A percentile compares a stretch with the other conserved stretches of the same genome.
phyloP scores from a whole-genome alignment of 1,140 invertebrate species.

The Lethrus apterus region DNA sequence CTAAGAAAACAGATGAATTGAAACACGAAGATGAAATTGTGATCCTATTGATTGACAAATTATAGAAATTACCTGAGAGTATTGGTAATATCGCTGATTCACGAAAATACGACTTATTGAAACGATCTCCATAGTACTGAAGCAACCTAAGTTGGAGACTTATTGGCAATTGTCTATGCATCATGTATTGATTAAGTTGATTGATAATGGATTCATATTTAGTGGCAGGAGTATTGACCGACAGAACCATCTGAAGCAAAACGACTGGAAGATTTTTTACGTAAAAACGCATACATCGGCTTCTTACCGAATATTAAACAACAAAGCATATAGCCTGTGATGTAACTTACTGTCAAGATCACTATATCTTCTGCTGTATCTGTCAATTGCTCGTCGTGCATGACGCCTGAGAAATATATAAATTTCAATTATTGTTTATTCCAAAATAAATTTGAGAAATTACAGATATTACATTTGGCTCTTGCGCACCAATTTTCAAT shows the following conservation, averaged over 20 bases:
- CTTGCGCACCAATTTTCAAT: too few species aligned
- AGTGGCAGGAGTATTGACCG: constrained; percentile 13
- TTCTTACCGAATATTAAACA: constrained; percentile 29
- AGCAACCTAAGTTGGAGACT: constrained; percentile 21
- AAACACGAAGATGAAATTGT: too few species aligned
- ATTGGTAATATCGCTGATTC: constrained; percentile 11
- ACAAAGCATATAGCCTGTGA: constrained; percentile 19
- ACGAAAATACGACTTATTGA: constrained; percentile 27
- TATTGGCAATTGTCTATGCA: constrained; percentile 25
- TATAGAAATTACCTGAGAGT: constrained; percentile 1
- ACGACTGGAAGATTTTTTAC: constrained; percentile 9
- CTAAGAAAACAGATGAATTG: constrained; percentile 14
- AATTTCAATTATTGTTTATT: constrained; percentile 6
- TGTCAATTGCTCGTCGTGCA: neutral
- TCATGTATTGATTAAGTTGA: constrained; percentile 28
- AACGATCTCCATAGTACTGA: constrained; percentile 27
- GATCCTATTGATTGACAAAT: neutral
- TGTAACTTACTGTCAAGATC: constrained; percentile 8
- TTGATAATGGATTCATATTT: constrained; percentile 29
- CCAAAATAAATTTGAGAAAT: too few species aligned
- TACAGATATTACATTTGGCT: too few species aligned
- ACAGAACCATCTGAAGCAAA: constrained; percentile 16
- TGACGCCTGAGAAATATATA: neutral
- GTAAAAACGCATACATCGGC: constrained; percentile 20
- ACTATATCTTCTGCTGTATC: neutral